A percentile compares a stretch with the other conserved stretches of the same genome.
Conservation (phyloP, 2,888 invertebrate genomes). For the Dolichopus griseipennis region DNA sequence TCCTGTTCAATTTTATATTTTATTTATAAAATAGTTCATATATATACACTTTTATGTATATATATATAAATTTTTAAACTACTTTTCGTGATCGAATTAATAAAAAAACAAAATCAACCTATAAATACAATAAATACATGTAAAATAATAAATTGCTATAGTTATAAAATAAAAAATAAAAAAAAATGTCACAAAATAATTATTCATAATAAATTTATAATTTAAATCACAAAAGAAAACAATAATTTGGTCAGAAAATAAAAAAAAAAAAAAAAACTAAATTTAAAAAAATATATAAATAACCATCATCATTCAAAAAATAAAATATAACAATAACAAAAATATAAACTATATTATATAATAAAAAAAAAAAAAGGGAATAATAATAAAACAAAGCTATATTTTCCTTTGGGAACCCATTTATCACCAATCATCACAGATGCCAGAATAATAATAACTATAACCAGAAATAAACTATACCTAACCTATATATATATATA, state of each 20-base stretch:
- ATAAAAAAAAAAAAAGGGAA: too few relatives aligned
- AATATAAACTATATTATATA: too few relatives aligned
- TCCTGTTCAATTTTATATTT: too few relatives aligned
- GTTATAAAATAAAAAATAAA: too few relatives aligned
- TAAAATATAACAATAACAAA: too few relatives aligned
- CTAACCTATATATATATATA: neutral
- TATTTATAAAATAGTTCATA: too few relatives aligned
- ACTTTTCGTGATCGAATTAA: too few relatives aligned
- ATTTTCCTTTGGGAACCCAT: conserved; percentile 1
- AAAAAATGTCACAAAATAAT: neutral
- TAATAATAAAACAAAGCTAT: neutral
- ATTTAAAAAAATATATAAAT: neutral
- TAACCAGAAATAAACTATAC: neutral
- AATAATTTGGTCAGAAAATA: conserved; percentile 2
- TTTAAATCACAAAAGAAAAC: conserved; percentile 3
- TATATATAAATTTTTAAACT: too few relatives aligned
- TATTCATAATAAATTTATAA: neutral
- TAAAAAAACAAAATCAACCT: neutral
- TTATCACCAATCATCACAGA: neutral
- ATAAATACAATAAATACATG: neutral
- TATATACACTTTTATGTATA: too few relatives aligned
- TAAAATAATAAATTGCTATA: neutral
- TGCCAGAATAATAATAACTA: neutral
- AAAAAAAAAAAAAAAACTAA: too few relatives aligned
- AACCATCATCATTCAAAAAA: neutral